A percentile compares a stretch with the other conserved stretches of the same genome.
These are phyloP conservation scores for Saimiri boliviensis DNA, from an alignment of 2,113 vertebrate species.

Conservation along the genomic window DNA sequence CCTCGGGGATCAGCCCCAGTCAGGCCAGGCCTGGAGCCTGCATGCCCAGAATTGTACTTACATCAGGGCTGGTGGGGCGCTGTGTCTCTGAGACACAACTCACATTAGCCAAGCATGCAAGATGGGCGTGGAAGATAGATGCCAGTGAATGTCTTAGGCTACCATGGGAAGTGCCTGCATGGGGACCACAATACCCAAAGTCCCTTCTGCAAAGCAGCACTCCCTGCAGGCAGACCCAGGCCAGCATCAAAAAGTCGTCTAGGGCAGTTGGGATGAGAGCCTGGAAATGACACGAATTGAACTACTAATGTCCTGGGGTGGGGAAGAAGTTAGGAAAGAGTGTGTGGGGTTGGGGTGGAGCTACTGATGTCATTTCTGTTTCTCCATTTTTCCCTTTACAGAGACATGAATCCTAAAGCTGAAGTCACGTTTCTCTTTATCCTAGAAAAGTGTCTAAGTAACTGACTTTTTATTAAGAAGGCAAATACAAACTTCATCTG, in stretches of 20 bases:
- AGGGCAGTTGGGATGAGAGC: no score
- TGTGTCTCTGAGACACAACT: neutral
- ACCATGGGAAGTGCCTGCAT: no score
- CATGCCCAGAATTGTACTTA: neutral
- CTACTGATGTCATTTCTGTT: neutral
- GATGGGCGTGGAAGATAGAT: neutral
- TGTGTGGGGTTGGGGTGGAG: fast-evolving
- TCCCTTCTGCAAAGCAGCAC: fast-evolving
- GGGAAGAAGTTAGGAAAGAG: no score
- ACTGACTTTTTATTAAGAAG: neutral
- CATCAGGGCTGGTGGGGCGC: fast-evolving
- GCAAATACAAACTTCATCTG: no score
- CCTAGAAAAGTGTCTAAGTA: neutral
- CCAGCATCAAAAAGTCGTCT: fast-evolving
- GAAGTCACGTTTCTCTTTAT: neutral
- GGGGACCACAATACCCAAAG: neutral
- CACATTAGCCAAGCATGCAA: fast-evolving
- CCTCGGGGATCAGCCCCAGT: neutral
- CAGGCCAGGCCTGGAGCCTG: neutral
- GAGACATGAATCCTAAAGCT: neutral
- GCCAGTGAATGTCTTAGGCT: fast-evolving
- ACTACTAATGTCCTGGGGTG: fast-evolving
- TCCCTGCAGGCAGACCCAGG: no score
- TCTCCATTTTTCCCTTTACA: neutral
- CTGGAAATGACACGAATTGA: fast-evolving